Evolutionary conservation across 2,888 invertebrate genomes (phyloP).

Genomic region (Lithophane leautieri): DNA sequence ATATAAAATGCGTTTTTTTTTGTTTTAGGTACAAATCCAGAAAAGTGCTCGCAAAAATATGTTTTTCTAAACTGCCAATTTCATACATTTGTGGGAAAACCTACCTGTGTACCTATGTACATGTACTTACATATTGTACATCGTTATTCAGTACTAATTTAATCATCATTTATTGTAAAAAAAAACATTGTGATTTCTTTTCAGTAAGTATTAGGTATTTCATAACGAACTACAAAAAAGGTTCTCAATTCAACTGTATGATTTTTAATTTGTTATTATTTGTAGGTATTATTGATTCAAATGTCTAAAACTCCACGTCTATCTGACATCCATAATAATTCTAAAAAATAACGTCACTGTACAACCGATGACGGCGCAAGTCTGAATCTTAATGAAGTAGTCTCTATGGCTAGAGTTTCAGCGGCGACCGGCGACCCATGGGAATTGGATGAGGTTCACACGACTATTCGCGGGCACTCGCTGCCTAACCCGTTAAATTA

Average conservation of each 20-base stretch:
- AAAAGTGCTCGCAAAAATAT: not conserved
- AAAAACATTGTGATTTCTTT: not conserved
- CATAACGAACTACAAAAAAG: not conserved
- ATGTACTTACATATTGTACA: not conserved
- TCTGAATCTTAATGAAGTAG: conserved; percentile 43
- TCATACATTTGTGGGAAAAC: not conserved
- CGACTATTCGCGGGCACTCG: conserved; percentile 73
- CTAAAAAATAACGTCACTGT: not conserved
- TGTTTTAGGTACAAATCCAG: not conserved
- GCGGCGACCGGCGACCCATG: conserved; percentile 66
- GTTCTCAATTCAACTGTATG: not conserved
- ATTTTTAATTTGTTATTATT: not conserved
- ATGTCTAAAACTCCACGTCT: not conserved
- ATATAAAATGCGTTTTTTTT: not conserved
- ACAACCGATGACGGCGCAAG: conserved; percentile 29
- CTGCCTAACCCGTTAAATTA: conserved; percentile 33
- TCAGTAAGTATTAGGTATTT: too few species aligned
- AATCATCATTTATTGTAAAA: not conserved
- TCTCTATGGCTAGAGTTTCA: conserved; percentile 70
- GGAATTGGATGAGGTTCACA: conserved; percentile 76
- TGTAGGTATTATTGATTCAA: not conserved
- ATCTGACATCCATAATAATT: not conserved
- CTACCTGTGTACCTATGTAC: not conserved
- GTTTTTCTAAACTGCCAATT: not conserved
- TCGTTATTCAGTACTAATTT: not conserved